A percentile compares a stretch with the other conserved stretches of the same genome.
phyloP scores from a whole-genome alignment of 2,797 vertebrate genomes.

The Enteromius argenteus region DNA sequence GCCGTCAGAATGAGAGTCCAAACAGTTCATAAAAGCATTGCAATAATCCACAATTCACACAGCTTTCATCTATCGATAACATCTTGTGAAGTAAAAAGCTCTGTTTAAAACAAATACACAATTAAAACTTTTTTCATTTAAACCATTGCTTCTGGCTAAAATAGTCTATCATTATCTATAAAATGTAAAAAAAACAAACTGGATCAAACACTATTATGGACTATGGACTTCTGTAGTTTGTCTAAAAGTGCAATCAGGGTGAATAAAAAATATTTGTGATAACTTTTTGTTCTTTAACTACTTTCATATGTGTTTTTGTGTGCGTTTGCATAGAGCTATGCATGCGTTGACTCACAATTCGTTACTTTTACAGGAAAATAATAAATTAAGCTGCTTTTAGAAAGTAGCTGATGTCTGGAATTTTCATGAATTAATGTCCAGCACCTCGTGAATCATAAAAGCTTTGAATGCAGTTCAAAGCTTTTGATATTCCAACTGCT shows the following conservation, averaged over 20 bases:
- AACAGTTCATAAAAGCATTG: too few species aligned
- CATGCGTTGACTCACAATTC: background rate
- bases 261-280: too few species aligned
- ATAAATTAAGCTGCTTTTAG: background rate
- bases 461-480: background rate
- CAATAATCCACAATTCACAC: too few species aligned
- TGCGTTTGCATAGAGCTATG: background rate
- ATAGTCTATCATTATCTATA: too few species aligned
- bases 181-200: background rate
- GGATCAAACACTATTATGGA: too few species aligned
- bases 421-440: background rate
- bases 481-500: background rate
- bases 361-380: background rate
- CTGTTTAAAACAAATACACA: background rate
- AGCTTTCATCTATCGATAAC: too few species aligned
- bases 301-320: background rate
- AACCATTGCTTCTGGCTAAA: too few species aligned
- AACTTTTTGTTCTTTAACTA: too few species aligned
- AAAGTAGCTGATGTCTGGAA: background rate
- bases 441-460: background rate
- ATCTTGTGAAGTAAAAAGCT: too few species aligned
- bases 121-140: too few species aligned
- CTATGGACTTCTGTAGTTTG: too few species aligned
- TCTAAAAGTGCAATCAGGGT: too few species aligned
- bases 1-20: background rate